These are phyloP conservation scores for Tringa solitaria DNA, from an alignment of 2,113 vertebrate species.

Conservation along the genomic window DNA sequence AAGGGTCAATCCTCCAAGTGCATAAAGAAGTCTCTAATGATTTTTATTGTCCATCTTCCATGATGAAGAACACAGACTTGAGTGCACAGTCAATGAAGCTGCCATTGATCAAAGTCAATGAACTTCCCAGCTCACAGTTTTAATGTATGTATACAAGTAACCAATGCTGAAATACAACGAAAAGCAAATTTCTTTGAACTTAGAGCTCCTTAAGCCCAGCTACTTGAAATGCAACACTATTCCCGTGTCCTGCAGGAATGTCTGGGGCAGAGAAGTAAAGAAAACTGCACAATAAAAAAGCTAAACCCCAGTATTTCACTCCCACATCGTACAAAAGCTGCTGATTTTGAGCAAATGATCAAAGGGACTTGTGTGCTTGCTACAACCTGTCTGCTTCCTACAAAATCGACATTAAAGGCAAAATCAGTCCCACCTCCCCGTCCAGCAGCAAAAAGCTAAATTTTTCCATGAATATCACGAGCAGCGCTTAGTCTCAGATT, in stretches of 20 bases:
- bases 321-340: not conserved
- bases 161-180: not conserved
- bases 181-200: not conserved
- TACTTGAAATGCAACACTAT: not conserved
- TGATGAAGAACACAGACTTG: not conserved
- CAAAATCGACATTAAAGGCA: not conserved
- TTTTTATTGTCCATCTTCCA: not conserved
- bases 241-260: not conserved
- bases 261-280: accelerated
- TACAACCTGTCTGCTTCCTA: not conserved
- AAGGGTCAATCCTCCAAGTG: not conserved
- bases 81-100: too few species aligned
- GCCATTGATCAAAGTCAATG: not conserved
- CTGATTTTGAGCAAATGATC: not conserved
- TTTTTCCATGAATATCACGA: not conserved
- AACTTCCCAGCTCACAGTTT: not conserved
- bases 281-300: not conserved
- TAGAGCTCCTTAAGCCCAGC: not conserved
- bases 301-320: not conserved
- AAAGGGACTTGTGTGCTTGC: not conserved
- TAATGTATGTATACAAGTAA: not conserved
- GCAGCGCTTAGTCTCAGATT: not conserved
- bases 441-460: not conserved
- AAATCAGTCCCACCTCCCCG: not conserved
- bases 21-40: not conserved